Base-by-base conservation (phyloP, 2,797 vertebrate genomes). In the Triplophysa bombifrons region DNA sequence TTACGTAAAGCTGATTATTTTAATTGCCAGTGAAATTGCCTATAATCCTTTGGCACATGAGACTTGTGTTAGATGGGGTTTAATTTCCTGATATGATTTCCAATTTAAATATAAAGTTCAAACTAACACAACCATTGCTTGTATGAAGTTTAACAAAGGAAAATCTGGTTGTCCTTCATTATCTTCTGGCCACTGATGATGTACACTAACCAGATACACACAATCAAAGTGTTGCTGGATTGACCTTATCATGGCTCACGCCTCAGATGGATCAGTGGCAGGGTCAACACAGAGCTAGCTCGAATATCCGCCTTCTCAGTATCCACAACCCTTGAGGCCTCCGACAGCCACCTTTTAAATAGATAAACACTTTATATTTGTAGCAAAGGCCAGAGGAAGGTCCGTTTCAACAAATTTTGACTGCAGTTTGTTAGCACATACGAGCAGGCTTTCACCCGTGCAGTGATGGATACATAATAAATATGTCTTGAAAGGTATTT, bases 321-420 rank as follows among this genome's bases (percentile, higher is more conserved):
- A 72, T 72, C 63, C 81, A 41, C 20, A 27, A 88, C 87, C 85
- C 78, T 77, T 66, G 53, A 84, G 82, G 81, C 70, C 48, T 80
- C 88, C 85, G 83, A 86, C 90, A 81, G 84, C 77, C 76, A 72
- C 89, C 92, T 92, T 93, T 30, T 93, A 92, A 95, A 94, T 93
- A 94, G 93, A 93, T 93, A 94, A 93, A 89, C 87, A 87, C 87
- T 90, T 91, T 85, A 84, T 87, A 85, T 87, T 85, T 86, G 79
- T 72, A 80, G 82, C 69, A 67, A 12, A 46, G 78, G 81, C 38
- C 20, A 3, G 68, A 84, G 74, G 82, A 87, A 89, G 88, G 88
- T 88, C 86, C 80, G 81, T 82, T 75, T 74, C 34, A 65, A 19
- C 14, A n/a, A 68, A 46, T 81, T 70, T 69, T 87, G 86, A 83